Evolutionary conservation across 2,888 invertebrate species (phyloP).

Genomic region (Parasteatoda lunata): DNA sequence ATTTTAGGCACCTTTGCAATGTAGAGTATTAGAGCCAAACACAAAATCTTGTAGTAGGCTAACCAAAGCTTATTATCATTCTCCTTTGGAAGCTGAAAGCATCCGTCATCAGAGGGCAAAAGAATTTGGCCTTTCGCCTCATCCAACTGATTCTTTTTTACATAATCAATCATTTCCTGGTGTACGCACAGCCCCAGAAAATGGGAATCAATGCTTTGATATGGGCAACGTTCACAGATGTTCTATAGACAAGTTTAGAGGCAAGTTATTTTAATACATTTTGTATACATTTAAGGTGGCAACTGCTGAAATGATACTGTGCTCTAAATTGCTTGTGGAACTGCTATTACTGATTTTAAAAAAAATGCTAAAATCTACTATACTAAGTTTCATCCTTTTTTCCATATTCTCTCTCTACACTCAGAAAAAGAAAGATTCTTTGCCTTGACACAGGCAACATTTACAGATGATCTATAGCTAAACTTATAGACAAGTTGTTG

Average conservation of each 20-base stretch:
- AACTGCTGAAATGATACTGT: background rate
- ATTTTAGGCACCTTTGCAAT: constrained; percentile 49
- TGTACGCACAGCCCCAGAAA: constrained; percentile 43
- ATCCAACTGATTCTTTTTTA: constrained; percentile 77
- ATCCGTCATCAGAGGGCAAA: constrained; percentile 72
- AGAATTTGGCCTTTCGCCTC: constrained; percentile 72
- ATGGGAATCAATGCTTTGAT: constrained; percentile 47
- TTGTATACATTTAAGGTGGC: background rate
- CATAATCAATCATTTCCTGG: constrained; percentile 80
- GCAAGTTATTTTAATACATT: constrained; percentile 16
- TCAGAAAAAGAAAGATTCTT: too few relatives aligned
- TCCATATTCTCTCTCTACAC: too few relatives aligned
- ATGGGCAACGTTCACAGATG: constrained; percentile 67
- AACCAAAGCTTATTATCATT: background rate
- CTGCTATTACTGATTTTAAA: too few relatives aligned
- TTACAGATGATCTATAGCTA: too few relatives aligned
- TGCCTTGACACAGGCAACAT: too few relatives aligned
- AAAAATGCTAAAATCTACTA: too few relatives aligned
- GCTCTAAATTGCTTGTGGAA: background rate
- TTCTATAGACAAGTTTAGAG: constrained; percentile 72
- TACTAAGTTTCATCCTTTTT: too few relatives aligned
- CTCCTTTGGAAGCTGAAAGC: constrained; percentile 50
- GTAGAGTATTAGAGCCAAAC: constrained; percentile 10
- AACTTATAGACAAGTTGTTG: too few relatives aligned
- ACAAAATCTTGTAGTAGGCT: background rate